phyloP scores from a whole-genome alignment of 2,113 vertebrate species.

The Aviceda subcristata region DNA sequence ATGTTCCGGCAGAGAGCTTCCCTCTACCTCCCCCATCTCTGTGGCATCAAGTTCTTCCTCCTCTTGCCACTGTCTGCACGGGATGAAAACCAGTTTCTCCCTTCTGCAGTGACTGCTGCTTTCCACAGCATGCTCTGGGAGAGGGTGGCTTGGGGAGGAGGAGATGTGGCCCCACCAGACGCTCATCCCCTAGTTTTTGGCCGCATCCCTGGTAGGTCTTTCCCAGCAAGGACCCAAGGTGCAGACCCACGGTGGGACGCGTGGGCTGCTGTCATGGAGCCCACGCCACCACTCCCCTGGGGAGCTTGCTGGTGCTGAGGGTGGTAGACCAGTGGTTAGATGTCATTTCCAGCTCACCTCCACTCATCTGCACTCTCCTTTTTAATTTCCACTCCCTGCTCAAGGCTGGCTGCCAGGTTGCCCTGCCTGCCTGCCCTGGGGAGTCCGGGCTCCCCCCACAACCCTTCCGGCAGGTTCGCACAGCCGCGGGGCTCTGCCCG shows the following conservation, averaged over 20 bases:
- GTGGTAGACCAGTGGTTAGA: fast-evolving
- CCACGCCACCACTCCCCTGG: fast-evolving
- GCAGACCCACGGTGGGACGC: background rate
- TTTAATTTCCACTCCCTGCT: background rate
- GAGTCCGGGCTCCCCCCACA: background rate
- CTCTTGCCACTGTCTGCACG: fast-evolving
- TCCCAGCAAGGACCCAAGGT: background rate
- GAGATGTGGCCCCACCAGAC: background rate
- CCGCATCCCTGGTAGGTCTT: background rate
- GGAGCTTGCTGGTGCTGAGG: background rate
- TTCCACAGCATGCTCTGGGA: background rate
- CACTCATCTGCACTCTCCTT: background rate
- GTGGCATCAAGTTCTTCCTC: background rate
- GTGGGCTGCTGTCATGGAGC: fast-evolving
- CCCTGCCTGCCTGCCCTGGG: background rate
- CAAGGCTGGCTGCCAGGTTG: background rate
- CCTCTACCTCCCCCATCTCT: background rate
- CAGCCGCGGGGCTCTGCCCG: background rate
- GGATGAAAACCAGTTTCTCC: background rate
- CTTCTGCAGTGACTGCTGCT: background rate
- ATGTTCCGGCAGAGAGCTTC: background rate
- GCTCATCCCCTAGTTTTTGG: background rate
- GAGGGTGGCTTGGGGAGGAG: background rate
- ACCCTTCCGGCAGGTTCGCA: background rate
- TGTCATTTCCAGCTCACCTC: background rate